Conservation (phyloP, 2,888 invertebrate genomes). For the Magallana nippona region DNA sequence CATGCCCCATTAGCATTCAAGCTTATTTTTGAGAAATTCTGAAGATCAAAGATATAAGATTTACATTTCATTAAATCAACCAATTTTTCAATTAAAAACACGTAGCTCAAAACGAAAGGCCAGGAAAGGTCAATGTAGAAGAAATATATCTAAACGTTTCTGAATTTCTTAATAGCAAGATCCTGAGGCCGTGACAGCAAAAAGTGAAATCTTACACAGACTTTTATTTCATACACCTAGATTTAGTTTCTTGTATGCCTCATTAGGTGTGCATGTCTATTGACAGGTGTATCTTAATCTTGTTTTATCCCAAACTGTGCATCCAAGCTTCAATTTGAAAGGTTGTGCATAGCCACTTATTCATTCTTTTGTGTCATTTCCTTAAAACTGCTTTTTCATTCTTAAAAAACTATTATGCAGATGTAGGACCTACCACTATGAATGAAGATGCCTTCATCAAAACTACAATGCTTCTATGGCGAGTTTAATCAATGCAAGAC, state of each 20-base stretch:
- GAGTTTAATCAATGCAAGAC: too few relatives aligned
- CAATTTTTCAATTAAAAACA: not conserved
- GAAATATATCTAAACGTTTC: not conserved
- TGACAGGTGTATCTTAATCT: slow-evolving; percentile 1
- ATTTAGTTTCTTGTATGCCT: not conserved
- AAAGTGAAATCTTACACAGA: not conserved
- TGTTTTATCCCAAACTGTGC: slow-evolving; percentile 3
- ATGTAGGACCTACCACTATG: not conserved
- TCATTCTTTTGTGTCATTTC: not conserved
- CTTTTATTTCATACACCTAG: not conserved
- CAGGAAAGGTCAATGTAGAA: not conserved
- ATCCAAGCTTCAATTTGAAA: not conserved
- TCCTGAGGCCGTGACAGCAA: not conserved
- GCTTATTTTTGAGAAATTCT: not conserved
- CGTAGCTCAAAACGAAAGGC: not conserved
- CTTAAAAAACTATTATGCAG: not conserved
- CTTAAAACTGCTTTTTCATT: slow-evolving; percentile 13
- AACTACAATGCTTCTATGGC: too few relatives aligned
- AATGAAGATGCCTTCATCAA: not conserved
- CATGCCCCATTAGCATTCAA: slow-evolving; percentile 14
- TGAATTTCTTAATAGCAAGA: not conserved
- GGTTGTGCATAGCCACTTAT: not conserved
- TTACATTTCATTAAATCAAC: slow-evolving; percentile 1
- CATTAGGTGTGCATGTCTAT: not conserved
- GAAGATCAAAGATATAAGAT: slow-evolving; percentile 16